Base-by-base conservation (phyloP, 2,113 vertebrate genomes). In the Gasterosteus nipponicus region DNA sequence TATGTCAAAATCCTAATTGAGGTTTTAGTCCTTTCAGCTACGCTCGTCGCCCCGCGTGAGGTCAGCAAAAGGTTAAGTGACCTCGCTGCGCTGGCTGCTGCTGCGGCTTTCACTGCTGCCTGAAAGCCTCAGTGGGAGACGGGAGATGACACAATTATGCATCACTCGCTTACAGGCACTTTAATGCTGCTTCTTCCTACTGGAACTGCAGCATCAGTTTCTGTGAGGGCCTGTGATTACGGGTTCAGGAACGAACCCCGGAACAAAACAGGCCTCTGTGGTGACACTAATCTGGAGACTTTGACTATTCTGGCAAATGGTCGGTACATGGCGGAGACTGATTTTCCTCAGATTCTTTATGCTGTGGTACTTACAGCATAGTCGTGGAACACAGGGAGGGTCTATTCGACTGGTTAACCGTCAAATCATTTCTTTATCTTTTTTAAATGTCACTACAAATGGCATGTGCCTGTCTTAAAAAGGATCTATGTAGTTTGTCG, bases 51-150 rank as follows among this genome's bases (percentile, higher is more conserved):
- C 73, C 46, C 66, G 58, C 60, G 44, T 75, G 11, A 46, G 77
- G 78, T 83, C 74, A 72, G 54, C 53, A 16, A 87, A 61, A 82
- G 75, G 81, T 79, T 9, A 67, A 69, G 33, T 61, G 71, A 69
- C 57, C 51, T 3, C 5, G 75, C 41, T 16, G 4, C 39, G 42
- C 10, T 9, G 65, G 39, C 84, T 65, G 58, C 64, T 64, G 66
- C 53, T 31, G 54, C 41, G 75, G 75, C 68, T 86, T 90, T 86
- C 67, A 78, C 47, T 68, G 70, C 54, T 15, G 54, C 31, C 35
- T 90, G 78, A 91, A 90, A 86, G 80, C 66, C 85, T 84, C 90
- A 78, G 90, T 41, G 38, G 83, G 88, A 80, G 75, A 74, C 7
- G 22, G 47, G 63, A 68, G 71, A 72, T 79, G 81, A 86, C 79